phyloP scores from a whole-genome alignment of 2,888 invertebrate genomes.

The Ellobium chinense region DNA sequence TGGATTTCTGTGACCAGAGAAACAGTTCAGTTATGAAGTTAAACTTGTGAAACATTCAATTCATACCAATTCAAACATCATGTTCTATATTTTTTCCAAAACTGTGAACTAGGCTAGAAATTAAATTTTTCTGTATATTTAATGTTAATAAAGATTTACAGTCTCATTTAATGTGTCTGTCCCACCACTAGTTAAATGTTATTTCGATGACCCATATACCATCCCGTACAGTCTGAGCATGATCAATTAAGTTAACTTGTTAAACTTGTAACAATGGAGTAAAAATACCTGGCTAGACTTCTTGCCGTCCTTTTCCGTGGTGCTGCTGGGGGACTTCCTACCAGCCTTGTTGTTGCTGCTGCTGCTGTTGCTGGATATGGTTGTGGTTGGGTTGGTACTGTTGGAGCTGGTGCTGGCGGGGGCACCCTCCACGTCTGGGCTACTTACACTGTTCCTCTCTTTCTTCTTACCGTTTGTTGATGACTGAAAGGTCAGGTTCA shows the following conservation, averaged over 20 bases:
- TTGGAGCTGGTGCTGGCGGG: slow-evolving; percentile 77
- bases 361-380: slow-evolving; percentile 26
- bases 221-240: no score
- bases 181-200: no score
- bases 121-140: no score
- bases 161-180: no score
- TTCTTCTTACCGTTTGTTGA: slow-evolving; percentile 68
- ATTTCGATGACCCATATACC: no score
- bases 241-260: no score
- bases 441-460: slow-evolving; percentile 73
- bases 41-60: no score
- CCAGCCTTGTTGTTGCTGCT: slow-evolving; percentile 22
- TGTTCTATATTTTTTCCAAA: no score
- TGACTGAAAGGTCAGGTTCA: slow-evolving; percentile 22
- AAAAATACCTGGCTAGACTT: slow-evolving; percentile 26
- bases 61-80: no score
- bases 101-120: no score
- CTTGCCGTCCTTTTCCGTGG: slow-evolving; percentile 63
- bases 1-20: slow-evolving; percentile 39
- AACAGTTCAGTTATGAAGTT: no score
- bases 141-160: no score
- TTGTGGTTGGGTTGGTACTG: slow-evolving; percentile 69
- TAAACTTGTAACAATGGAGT: background rate
- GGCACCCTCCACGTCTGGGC: slow-evolving; percentile 72
- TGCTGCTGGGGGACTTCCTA: slow-evolving; percentile 32